Percentiles rank a stretch among this genome's conserved stretches.
Evolutionary conservation across 2,888 invertebrate species (phyloP).

Genomic region (Trileptium ribeirensis): DNA sequence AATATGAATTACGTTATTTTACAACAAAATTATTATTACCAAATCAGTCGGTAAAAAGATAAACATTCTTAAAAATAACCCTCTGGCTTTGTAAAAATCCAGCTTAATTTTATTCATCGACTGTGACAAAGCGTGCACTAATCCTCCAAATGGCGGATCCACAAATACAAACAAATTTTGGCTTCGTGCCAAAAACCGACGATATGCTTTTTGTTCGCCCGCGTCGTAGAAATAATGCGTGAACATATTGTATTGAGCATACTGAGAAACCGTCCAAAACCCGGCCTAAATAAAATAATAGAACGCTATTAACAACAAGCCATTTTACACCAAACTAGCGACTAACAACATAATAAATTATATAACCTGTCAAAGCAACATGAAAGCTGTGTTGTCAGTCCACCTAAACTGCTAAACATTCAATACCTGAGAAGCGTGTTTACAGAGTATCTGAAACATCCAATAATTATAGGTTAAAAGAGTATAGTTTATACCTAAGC

Average conservation of each 20-base stretch:
- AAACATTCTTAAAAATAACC: background rate
- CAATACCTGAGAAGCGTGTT: no score
- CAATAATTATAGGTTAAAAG: no score
- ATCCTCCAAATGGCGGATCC: background rate
- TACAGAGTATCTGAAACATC: no score
- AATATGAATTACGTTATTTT: no score
- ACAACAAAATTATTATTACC: no score
- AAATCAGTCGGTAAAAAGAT: background rate
- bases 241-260: conserved; percentile 13
- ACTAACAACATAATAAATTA: no score
- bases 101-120: background rate
- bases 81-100: background rate
- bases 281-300: background rate
- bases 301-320: no score
- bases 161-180: background rate
- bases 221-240: background rate
- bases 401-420: no score
- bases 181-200: background rate
- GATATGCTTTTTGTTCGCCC: background rate
- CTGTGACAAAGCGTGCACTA: background rate
- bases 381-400: no score
- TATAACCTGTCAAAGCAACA: no score
- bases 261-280: background rate
- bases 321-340: no score
- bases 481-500: no score